Conservation (phyloP, 2,113 vertebrate genomes). For the Pseudonaja textilis region DNA sequence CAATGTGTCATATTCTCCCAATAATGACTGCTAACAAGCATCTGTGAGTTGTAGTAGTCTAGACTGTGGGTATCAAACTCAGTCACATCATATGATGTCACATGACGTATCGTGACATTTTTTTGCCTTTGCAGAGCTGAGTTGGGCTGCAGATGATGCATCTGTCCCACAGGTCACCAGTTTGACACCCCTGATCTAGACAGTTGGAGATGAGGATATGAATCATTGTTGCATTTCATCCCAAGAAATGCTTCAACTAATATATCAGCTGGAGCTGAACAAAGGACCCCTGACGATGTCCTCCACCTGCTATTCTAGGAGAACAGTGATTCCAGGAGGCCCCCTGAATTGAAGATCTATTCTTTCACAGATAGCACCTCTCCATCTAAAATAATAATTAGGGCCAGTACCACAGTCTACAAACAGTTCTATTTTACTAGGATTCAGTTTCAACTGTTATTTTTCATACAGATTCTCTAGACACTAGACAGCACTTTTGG, state of each 20-base stretch:
- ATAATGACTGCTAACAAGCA: background rate
- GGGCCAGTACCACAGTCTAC: background rate
- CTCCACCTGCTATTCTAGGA: background rate
- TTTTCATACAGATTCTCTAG: background rate
- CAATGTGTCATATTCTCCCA: background rate
- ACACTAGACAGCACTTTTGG: background rate
- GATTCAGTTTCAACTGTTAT: background rate
- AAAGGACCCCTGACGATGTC: background rate
- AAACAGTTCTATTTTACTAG: background rate
- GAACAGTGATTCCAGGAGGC: background rate
- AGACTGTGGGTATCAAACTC: too few species aligned
- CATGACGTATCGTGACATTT: too few species aligned
- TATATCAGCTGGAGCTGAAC: background rate
- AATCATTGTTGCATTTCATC: background rate
- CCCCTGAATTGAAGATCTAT: background rate
- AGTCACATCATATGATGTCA: too few species aligned
- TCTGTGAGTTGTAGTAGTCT: background rate
- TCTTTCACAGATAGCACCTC: background rate
- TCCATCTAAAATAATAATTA: background rate
- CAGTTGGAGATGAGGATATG: background rate
- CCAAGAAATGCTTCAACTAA: background rate
- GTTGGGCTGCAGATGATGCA: too few species aligned
- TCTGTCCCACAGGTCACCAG: too few species aligned
- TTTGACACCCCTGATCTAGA: background rate
- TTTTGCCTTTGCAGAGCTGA: too few species aligned